Base-by-base conservation (phyloP, 2,797 vertebrate species). In the Podarcis siculus region DNA sequence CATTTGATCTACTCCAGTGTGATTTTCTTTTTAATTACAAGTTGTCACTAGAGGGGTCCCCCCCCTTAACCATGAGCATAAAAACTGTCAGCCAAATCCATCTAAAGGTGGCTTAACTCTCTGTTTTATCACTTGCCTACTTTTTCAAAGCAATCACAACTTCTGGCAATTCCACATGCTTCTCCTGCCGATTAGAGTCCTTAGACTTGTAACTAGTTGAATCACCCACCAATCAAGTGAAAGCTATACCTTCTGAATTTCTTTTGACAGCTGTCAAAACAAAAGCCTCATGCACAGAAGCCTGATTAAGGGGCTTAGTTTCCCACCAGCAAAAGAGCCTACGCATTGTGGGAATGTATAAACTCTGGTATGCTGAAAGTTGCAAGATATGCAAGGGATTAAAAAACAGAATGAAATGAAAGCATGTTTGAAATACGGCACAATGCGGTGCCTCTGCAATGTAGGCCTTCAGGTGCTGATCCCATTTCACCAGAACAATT, bases 181-280 rank as follows among this genome's bases (percentile, higher is more conserved):
- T 76, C 82, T 93, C 86, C 73, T 82, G 49, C 15, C 27, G 66
- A 80, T 88, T 91, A 32, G 0, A 1, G 85, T 81, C 80, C 85
- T 15, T 69, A 71, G 49, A 1, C 0, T 3, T 49, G 75, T 69
- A 88, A 73, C 58, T 25, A 30, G 83, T 19, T 39, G 76, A 80
- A 84, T 37, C 0, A 0, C 0, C 0, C 88, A 87, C 89, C 83
- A 91, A 86, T 86, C 45, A 82, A 86, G 78, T 76, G 35, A 87
- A 64, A 86, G 78, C 37, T 30, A 2, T 37, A 35, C 66, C 87
- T 89, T 91, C n/a, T 89, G 87, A 89, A 82, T 82, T 82, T 55
- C 82, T 85, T 89, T 85, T 64, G 80, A 73, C 94, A 96, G 92
- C 92, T 95, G 93, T 90, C 83, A 92, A 83, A 90, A 82, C 91